phyloP scores from a whole-genome alignment of 2,797 vertebrate genomes.

The Crocodylus rhombifer region DNA sequence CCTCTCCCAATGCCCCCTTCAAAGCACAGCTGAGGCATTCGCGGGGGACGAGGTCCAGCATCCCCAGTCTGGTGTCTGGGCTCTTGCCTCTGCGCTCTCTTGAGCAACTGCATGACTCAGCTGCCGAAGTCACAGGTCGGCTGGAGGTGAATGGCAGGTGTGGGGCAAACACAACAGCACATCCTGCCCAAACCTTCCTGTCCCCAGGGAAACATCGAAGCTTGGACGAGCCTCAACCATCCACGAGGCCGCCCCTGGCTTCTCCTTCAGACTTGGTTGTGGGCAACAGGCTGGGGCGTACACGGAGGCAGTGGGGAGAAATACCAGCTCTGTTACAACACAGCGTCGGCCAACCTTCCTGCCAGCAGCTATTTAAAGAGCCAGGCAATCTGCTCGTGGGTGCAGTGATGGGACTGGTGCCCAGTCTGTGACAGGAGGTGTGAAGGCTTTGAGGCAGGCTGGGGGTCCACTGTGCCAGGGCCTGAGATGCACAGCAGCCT shows the following conservation, averaged over 20 bases:
- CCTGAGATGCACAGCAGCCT: neutral
- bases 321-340: neutral
- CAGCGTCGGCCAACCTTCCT: neutral
- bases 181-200: neutral
- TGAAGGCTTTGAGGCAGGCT: neutral
- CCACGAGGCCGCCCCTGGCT: neutral
- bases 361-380: neutral
- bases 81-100: too few relatives aligned
- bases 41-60: rapidly evolving
- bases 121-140: neutral
- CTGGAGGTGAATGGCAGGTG: neutral
- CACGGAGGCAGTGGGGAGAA: neutral
- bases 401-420: neutral
- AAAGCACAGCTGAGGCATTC: neutral
- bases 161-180: neutral
- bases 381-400: neutral
- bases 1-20: neutral
- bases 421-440: neutral
- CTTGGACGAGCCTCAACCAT: neutral
- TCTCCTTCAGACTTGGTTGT: neutral
- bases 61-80: too few relatives aligned
- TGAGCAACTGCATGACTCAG: too few relatives aligned
- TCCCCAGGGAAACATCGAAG: neutral
- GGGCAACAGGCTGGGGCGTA: neutral
- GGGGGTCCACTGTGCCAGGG: neutral